phyloP scores from a whole-genome alignment of 2,113 vertebrate species.

The Hemiscyllium ocellatum region DNA sequence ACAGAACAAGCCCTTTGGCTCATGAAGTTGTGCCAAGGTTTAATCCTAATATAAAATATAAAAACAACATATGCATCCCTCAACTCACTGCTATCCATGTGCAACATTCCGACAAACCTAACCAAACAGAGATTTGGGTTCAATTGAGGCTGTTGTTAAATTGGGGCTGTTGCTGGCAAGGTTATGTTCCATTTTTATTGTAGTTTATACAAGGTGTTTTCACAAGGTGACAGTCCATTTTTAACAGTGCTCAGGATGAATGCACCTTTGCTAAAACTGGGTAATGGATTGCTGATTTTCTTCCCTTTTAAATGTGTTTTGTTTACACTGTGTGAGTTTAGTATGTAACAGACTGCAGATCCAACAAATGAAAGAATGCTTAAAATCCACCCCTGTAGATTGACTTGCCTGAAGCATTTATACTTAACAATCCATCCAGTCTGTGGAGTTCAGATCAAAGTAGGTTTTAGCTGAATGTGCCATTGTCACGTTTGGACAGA shows the following conservation, averaged over 20 bases:
- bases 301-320: constrained; percentile 3
- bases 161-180: neutral
- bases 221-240: neutral
- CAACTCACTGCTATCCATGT: no score
- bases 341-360: neutral
- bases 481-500: constrained; percentile 23
- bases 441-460: constrained; percentile 13
- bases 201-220: neutral
- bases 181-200: neutral
- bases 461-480: neutral
- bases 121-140: neutral
- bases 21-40: no score
- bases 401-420: neutral
- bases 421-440: neutral
- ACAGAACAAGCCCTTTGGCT: no score
- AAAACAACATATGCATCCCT: no score
- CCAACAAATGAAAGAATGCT: neutral
- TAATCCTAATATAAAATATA: no score
- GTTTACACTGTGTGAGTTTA: neutral
- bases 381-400: neutral
- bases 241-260: neutral
- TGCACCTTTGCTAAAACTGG: neutral
- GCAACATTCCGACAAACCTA: neutral
- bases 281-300: neutral
- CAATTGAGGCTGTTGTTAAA: neutral